phyloP scores from a whole-genome alignment of 2,113 vertebrate genomes.

The Melanostigma gelatinosum region DNA sequence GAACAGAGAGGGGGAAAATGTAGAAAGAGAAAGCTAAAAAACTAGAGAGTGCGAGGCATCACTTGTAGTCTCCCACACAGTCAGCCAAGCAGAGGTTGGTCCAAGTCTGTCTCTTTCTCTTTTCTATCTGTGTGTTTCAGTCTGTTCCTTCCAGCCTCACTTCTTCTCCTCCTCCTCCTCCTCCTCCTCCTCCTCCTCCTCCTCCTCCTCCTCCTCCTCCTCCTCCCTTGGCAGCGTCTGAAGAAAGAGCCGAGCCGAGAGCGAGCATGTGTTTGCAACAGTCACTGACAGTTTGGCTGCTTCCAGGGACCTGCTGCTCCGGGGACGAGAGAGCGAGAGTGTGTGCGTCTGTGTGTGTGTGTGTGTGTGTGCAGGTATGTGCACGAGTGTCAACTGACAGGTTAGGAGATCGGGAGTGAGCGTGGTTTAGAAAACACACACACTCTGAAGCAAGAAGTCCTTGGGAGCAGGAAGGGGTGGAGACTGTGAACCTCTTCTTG shows the following conservation, averaged over 20 bases:
- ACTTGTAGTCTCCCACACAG: constrained; percentile 53
- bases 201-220: constrained; percentile 55
- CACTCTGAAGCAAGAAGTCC: constrained; percentile 13
- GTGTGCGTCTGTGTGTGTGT: constrained; percentile 33
- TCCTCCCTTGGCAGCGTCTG: constrained; percentile 56
- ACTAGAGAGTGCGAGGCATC: constrained; percentile 57
- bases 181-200: constrained; percentile 55
- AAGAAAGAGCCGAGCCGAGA: constrained; percentile 60
- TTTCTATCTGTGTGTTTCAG: constrained; percentile 45
- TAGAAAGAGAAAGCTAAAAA: neutral
- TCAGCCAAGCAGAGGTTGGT: constrained; percentile 51
- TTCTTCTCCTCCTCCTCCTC: constrained; percentile 48
- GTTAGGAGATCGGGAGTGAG: constrained; percentile 16
- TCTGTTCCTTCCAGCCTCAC: constrained; percentile 50
- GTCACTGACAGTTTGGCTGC: constrained; percentile 70
- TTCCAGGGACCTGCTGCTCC: constrained; percentile 72
- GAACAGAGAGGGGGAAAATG: neutral
- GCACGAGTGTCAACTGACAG: constrained; percentile 51
- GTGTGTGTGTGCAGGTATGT: constrained; percentile 53
- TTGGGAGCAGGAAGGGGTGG: constrained; percentile 12
- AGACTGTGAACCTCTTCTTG: constrained; percentile 2
- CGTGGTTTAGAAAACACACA: constrained; percentile 21
- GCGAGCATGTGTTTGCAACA: constrained; percentile 66
- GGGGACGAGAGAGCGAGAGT: constrained; percentile 32
- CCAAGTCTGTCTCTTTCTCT: constrained; percentile 50